A percentile compares a stretch with the other conserved stretches of the same genome.
phyloP scores from a whole-genome alignment of 2,888 invertebrate species.

The Lithophane ornitopus region DNA sequence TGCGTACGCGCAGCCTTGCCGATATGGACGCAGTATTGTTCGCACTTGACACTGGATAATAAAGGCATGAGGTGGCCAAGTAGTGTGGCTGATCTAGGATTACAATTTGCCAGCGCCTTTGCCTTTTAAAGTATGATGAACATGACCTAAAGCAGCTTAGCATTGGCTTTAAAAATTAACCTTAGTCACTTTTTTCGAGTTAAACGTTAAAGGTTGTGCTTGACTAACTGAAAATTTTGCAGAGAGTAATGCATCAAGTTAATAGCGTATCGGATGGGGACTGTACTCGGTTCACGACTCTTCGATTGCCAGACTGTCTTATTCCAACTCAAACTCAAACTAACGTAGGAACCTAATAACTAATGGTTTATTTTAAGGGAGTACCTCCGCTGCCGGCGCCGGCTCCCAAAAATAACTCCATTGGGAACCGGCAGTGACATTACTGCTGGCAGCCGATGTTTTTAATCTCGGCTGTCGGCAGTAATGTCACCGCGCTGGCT shows the following conservation, averaged over 20 bases:
- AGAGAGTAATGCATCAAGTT: not conserved
- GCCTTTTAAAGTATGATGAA: not conserved
- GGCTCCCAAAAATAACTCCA: no score
- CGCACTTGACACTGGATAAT: conserved; percentile 52
- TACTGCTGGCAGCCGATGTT: no score
- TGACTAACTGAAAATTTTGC: not conserved
- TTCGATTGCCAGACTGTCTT: not conserved
- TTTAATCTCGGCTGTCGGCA: no score
- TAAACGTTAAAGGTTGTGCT: not conserved
- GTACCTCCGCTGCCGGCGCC: no score
- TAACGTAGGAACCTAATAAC: no score
- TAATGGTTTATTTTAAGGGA: no score
- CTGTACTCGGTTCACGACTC: not conserved
- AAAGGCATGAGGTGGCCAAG: conserved; percentile 41
- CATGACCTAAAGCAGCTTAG: not conserved
- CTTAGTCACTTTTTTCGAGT: not conserved
- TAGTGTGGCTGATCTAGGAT: conserved; percentile 32
- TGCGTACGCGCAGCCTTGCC: conserved; percentile 62
- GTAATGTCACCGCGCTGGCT: no score
- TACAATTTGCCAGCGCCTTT: not conserved
- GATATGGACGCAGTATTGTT: conserved; percentile 57
- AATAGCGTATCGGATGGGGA: not conserved
- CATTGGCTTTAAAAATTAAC: not conserved
- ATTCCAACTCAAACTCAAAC: not conserved
- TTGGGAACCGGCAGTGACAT: no score